Conservation (phyloP, 2,888 invertebrate genomes). For the Harmothoe impar region DNA sequence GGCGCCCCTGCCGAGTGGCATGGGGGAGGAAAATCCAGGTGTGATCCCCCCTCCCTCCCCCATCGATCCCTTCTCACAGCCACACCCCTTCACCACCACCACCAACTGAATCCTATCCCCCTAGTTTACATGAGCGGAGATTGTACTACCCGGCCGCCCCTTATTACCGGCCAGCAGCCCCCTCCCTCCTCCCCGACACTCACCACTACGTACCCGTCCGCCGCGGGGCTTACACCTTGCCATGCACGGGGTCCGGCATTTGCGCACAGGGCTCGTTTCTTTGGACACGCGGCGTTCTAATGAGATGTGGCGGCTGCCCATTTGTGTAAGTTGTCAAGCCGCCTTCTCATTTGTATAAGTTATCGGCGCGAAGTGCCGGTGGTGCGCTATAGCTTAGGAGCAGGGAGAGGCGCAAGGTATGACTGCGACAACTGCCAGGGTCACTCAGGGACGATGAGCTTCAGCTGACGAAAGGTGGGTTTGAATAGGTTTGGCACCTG, state of each 20-base stretch:
- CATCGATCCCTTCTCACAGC: not conserved
- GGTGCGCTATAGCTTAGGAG: slow-evolving; percentile 14
- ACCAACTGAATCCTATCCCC: not conserved
- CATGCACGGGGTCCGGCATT: not conserved
- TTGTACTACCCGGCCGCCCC: not conserved
- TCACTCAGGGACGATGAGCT: not conserved
- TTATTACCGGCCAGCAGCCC: not conserved
- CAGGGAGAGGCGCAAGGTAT: not conserved
- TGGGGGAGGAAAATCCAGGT: no score
- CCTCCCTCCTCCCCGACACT: not conserved
- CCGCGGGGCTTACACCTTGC: slow-evolving; percentile 44
- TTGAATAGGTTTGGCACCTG: not conserved
- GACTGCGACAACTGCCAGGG: not conserved
- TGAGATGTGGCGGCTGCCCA: slow-evolving; percentile 44
- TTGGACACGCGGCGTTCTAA: not conserved
- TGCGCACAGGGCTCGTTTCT: slow-evolving; percentile 56
- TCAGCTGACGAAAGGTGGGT: not conserved
- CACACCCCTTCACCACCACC: not conserved
- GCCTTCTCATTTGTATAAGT: slow-evolving; percentile 54
- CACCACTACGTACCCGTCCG: slow-evolving; percentile 7
- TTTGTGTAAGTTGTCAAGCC: slow-evolving; percentile 32
- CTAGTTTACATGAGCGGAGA: not conserved
- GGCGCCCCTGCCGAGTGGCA: no score
- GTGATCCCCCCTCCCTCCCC: not conserved
- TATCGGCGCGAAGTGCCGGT: not conserved